Base-by-base conservation (phyloP, 2,797 vertebrate genomes). In the Rachycentron canadum region DNA sequence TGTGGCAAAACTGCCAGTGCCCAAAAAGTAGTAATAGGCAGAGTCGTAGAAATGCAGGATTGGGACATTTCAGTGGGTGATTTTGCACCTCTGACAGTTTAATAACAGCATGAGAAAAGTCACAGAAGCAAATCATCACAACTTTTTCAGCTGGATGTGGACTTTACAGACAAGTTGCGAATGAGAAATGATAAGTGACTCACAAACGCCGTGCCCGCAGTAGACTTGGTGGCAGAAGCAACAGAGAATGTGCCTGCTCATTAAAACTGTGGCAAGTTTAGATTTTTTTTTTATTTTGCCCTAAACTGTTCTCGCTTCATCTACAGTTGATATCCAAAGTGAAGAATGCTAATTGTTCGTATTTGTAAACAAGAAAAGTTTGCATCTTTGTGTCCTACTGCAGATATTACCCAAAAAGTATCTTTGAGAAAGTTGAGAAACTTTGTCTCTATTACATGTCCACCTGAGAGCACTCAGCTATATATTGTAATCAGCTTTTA, bases 1-100 rank as follows among this genome's bases (percentile, higher is more conserved):
- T 77, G n/a, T 55, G 47, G 56, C 47, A 60, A 64, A 60, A 56
- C 14, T 55, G n/a, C 28, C 47, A 57, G 19, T 58, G 16, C 30
- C 21, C 26, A 26, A 67, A 76, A 16, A 53, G 13, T 28, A 8
- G 4, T 23, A 12, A 23, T 49, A 63, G 19, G 21, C 34, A 32
- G 0, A 45, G 14, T 13, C 17, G 25, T 3, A 32, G 17, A 67
- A 49, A 41, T 21, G 49, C 55, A 32, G 23, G 13, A 55, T n/a
- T 40, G 1, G 14, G 30, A 43, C 21, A 64, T 70, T 80, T 52
- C 2, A 32, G 19, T 30, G 8, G 41, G 38, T 43, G 56, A 53
- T 36, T 41, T 32, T 34, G 7, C 34, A 57, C 8, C 28, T 19
- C 13, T 53, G 25, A 53, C 25, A 28, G 6, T 53, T 28, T 28